These are phyloP conservation scores for Lagorchestes hirsutus DNA, from an alignment of 2,797 vertebrate genomes.

Conservation along the genomic window DNA sequence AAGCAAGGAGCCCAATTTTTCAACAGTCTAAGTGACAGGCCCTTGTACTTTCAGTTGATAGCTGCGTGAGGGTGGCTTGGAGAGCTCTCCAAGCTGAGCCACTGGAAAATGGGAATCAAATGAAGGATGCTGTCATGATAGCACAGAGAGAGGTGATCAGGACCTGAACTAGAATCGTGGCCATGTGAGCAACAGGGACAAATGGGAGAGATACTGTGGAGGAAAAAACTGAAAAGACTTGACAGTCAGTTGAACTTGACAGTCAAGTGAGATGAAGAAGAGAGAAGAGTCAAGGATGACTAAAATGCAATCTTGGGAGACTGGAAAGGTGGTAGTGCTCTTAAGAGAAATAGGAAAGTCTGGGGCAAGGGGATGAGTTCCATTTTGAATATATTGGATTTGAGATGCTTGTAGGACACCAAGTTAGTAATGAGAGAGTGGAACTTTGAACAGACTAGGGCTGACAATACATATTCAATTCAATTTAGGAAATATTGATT, in stretches of 20 bases:
- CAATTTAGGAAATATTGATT: background rate
- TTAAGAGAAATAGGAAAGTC: background rate
- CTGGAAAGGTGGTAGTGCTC: background rate
- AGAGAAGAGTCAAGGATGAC: background rate
- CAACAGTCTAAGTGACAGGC: background rate
- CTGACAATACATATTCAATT: background rate
- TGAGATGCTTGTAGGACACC: background rate
- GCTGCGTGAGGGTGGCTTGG: background rate
- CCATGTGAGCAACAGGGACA: background rate
- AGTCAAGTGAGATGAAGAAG: background rate
- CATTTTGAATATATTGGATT: background rate
- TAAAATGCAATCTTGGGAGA: background rate
- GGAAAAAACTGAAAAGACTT: background rate
- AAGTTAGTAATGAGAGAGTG: background rate
- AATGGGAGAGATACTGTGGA: background rate
- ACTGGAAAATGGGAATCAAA: no score
- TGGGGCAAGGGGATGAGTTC: background rate
- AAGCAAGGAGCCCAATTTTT: background rate
- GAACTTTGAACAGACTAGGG: background rate
- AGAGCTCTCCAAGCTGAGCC: background rate
- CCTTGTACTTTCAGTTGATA: background rate
- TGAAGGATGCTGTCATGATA: background rate
- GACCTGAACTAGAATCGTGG: background rate
- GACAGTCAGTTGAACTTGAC: background rate
- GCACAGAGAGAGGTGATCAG: background rate